These are phyloP conservation scores for Lordiphosa collinella DNA, from an alignment of 1,140 invertebrate species.

Conservation along the genomic window DNA sequence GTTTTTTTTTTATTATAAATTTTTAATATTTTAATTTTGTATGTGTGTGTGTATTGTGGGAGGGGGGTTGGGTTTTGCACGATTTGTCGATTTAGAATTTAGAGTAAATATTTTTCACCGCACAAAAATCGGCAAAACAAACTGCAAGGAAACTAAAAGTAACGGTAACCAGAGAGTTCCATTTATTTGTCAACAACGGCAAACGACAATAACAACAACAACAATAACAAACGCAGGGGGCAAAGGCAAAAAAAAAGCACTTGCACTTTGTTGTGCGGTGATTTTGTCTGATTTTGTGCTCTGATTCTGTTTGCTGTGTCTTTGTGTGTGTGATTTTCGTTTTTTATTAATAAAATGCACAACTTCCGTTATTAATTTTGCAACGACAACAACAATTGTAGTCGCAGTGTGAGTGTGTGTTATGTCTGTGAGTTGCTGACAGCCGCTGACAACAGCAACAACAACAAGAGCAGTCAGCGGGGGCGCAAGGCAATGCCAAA, in stretches of 20 bases:
- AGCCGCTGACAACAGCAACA: constrained; percentile 29
- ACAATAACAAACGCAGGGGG: neutral
- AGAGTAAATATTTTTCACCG: constrained; percentile 30
- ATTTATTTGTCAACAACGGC: neutral
- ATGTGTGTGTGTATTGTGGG: constrained; percentile 2
- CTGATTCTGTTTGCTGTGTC: constrained; percentile 6
- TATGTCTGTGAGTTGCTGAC: constrained; percentile 13
- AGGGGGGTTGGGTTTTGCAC: constrained; percentile 11
- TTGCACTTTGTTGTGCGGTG: constrained; percentile 29
- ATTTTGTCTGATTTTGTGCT: constrained; percentile 26
- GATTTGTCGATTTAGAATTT: constrained; percentile 48
- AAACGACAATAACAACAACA: constrained; percentile 13
- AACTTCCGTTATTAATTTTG: constrained; percentile 79
- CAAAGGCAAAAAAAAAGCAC: neutral
- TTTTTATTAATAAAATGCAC: constrained; percentile 79
- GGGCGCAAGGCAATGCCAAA: neutral
- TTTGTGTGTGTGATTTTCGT: constrained; percentile 52
- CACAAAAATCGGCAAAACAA: constrained; percentile 9
- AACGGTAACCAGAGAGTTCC: neutral
- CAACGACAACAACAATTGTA: constrained; percentile 67
- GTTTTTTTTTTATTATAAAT: constrained; percentile 2
- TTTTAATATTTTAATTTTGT: constrained; percentile 20
- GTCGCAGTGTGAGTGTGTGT: constrained; percentile 11
- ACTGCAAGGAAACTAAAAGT: neutral
- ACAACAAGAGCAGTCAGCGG: constrained; percentile 9